Evolutionary conservation across 2,113 vertebrate species (phyloP), one percentile per base, ranked within the genome.

Genomic region (Pseudorasbora parva): DNA sequence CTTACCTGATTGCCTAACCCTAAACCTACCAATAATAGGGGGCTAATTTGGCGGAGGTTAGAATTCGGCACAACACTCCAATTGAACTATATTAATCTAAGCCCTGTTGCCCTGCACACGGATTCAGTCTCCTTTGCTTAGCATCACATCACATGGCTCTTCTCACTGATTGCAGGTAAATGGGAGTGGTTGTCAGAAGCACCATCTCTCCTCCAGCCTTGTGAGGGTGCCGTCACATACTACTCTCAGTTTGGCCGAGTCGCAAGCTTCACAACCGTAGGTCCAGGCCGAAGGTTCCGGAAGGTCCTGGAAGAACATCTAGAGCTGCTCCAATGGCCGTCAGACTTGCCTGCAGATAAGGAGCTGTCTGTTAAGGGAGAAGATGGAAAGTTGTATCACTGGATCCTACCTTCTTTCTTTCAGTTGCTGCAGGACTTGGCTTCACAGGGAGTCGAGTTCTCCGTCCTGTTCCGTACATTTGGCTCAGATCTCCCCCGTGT

Each of bases 321-420:
- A 85, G 88, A 84, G 7, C 89, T 95, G 84, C 90, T 98, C 37
- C 93, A 93, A 64, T 98, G 97, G 96, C 93, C 92, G 1, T 21
- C 30, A 60, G 79, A 91, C 72, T 82, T 80, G 21, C 87, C 90
- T 88, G 91, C 78, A 2, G 93, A 96, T 87, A 84, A 88, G 5
- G 87, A 90, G 56, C 88, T 98, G 73, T 91, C 94, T 1, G 87
- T 94, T 0, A 89, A 68, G 23, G 96, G 90, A 0, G 95, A 95
- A 66, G 85, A 91, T 1, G 91, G 92, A 9, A 89, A 85, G 2
- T 81, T 89, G 54, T 98, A 96, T 91, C 95, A 98, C 91, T 93
- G 96, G 86, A 93, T 98, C 81, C 91, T 98, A 2, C 97, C 97
- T 4, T 92, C 96, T 86, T 97, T 98, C 92, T 97, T 97, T 90